A percentile compares a stretch with the other conserved stretches of the same genome.
Conservation (phyloP, 2,888 invertebrate genomes). For the Gortyna flavago region DNA sequence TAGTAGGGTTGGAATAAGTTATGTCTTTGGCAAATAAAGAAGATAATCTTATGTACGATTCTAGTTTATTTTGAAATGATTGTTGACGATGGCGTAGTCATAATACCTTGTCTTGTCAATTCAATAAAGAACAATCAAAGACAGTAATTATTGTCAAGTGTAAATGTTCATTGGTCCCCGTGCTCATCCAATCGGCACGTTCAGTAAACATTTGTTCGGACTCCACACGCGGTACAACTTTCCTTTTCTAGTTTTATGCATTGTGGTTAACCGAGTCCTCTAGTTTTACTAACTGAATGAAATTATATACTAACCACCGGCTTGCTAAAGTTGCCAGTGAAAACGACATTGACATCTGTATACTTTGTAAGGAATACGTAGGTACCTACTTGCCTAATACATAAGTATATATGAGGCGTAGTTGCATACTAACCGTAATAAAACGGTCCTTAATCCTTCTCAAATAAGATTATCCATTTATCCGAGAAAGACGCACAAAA, state of each 20-base stretch:
- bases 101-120: background rate
- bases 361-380: conserved; percentile 3
- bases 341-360: conserved; percentile 43
- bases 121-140: conserved; percentile 13
- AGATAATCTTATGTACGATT: background rate
- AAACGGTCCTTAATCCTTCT: background rate
- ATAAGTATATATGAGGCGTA: background rate
- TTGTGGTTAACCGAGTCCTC: conserved; percentile 85
- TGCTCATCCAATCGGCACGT: conserved; percentile 74
- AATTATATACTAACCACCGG: conserved; percentile 67
- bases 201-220: conserved; percentile 82
- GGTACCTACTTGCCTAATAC: background rate
- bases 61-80: background rate
- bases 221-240: conserved; percentile 76
- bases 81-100: background rate
- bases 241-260: conserved; percentile 86
- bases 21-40: background rate
- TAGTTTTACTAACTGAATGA: conserved; percentile 75
- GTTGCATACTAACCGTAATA: background rate
- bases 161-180: conserved; percentile 48
- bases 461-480: background rate
- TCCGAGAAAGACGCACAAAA: background rate
- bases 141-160: conserved; percentile 38
- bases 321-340: conserved; percentile 49
- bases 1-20: background rate